Percentiles rank a stretch among this genome's conserved stretches.
These are phyloP conservation scores for Drosophila austrosaltans DNA, from an alignment of 2,888 invertebrate species.

Conservation along the genomic window DNA sequence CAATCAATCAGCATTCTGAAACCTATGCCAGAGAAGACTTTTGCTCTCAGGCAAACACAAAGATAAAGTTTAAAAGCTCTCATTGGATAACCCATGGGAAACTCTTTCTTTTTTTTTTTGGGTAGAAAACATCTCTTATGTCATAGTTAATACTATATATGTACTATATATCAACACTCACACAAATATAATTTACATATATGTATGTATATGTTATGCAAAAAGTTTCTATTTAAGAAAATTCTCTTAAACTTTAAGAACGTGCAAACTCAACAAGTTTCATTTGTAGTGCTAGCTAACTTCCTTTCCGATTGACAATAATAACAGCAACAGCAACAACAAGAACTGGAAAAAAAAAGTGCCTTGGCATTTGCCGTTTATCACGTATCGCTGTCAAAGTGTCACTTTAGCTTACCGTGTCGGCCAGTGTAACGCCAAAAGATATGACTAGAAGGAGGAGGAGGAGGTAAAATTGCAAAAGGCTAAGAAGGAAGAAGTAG, in stretches of 20 bases:
- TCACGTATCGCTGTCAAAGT: constrained; percentile 82
- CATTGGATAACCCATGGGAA: too few species aligned
- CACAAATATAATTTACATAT: not conserved
- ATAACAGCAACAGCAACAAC: constrained; percentile 1
- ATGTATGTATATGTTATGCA: not conserved
- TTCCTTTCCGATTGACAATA: constrained; percentile 12
- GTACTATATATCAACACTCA: too few species aligned
- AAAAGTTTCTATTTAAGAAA: not conserved
- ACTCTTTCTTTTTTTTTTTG: too few species aligned
- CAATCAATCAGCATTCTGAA: not conserved
- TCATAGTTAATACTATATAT: too few species aligned
- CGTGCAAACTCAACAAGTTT: constrained; percentile 1
- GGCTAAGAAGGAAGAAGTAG: constrained; percentile 20
- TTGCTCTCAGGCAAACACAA: too few species aligned
- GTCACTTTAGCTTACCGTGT: constrained; percentile 79
- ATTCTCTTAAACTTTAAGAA: not conserved
- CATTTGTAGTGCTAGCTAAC: not conserved
- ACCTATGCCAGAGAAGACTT: too few species aligned
- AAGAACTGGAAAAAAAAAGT: not conserved
- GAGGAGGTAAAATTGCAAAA: constrained; percentile 28
- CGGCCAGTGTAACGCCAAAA: constrained; percentile 54
- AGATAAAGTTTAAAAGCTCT: too few species aligned
- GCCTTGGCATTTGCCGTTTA: constrained; percentile 71
- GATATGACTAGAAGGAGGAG: constrained; percentile 18
- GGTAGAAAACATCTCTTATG: too few species aligned